Conservation (phyloP, 2,797 vertebrate species). For the Melanitta fusca region DNA sequence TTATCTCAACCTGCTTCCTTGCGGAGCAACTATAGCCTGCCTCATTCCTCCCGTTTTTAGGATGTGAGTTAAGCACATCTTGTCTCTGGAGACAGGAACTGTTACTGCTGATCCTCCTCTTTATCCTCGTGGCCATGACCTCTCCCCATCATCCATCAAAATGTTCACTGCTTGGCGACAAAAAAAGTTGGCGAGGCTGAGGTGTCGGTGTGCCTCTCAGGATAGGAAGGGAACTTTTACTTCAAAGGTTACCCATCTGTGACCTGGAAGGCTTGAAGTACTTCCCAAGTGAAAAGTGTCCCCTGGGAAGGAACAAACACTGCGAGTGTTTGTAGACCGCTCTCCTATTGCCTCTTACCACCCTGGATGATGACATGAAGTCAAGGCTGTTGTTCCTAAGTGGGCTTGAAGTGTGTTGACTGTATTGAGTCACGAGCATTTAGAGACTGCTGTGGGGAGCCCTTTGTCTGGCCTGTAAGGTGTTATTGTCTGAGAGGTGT, state of each 20-base stretch:
- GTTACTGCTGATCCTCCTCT: neutral
- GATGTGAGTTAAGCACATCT: neutral
- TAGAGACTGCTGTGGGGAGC: neutral
- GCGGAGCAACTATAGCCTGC: neutral
- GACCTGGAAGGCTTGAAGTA: slow-evolving; percentile 25
- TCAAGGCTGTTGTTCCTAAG: slow-evolving; percentile 12
- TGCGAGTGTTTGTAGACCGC: slow-evolving; percentile 34
- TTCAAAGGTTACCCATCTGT: slow-evolving; percentile 46
- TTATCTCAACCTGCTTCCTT: neutral
- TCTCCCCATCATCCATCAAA: neutral
- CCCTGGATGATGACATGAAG: neutral
- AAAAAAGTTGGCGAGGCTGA: neutral
- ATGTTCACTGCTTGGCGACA: neutral
- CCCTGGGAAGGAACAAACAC: slow-evolving; percentile 49
- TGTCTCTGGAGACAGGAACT: neutral
- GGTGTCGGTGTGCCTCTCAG: neutral
- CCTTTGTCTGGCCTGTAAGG: neutral
- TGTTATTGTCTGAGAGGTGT: neutral
- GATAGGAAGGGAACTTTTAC: neutral
- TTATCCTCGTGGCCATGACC: neutral
- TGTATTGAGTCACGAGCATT: neutral
- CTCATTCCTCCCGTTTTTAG: neutral
- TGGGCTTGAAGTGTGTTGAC: slow-evolving; percentile 35
- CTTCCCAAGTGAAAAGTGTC: slow-evolving; percentile 31
- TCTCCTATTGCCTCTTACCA: slow-evolving; percentile 3